These are phyloP conservation scores for Typhlichthys eigenmanni DNA, from an alignment of 2,797 vertebrate species.

Conservation along the genomic window DNA sequence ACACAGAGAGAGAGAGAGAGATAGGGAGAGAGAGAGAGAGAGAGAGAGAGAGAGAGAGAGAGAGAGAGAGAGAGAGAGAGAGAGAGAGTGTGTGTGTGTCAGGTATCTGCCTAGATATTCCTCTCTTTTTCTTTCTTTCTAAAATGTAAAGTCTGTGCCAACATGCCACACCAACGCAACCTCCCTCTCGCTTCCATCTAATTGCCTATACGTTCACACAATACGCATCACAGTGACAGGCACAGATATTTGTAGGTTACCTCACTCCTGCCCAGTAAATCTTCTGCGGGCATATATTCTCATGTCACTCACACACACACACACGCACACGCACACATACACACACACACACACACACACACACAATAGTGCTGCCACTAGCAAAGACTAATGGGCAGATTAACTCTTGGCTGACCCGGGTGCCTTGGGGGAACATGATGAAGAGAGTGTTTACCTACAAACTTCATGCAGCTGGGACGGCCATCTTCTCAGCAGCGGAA, in stretches of 20 bases:
- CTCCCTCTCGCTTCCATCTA: neutral
- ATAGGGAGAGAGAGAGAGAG: neutral
- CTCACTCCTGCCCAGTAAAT: conserved; percentile 36
- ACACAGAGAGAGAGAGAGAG: conserved; percentile 13
- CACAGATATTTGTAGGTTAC: conserved; percentile 19
- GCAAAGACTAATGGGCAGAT: conserved; percentile 66
- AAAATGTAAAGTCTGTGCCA: conserved; percentile 23
- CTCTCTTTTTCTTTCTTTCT: conserved; percentile 36
- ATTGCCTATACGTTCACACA: conserved; percentile 20
- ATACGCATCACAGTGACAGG: conserved; percentile 1
- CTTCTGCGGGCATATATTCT: conserved; percentile 38
- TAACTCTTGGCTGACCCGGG: conserved; percentile 70
- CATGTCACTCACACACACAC: conserved; percentile 34
- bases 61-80: conserved; percentile 1
- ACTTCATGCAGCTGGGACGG: conserved; percentile 50
- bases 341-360: neutral
- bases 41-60: neutral
- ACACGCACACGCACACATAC: conserved; percentile 16
- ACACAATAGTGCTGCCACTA: conserved; percentile 47
- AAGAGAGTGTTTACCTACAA: conserved; percentile 64
- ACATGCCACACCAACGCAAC: too few species aligned
- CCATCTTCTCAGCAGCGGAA: conserved; percentile 34
- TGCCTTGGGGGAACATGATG: conserved; percentile 53
- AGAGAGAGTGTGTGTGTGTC: too few species aligned
- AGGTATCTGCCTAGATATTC: conserved; percentile 35